Base-by-base conservation (phyloP, 2,888 invertebrate genomes). In the Calameuta pallipes region DNA sequence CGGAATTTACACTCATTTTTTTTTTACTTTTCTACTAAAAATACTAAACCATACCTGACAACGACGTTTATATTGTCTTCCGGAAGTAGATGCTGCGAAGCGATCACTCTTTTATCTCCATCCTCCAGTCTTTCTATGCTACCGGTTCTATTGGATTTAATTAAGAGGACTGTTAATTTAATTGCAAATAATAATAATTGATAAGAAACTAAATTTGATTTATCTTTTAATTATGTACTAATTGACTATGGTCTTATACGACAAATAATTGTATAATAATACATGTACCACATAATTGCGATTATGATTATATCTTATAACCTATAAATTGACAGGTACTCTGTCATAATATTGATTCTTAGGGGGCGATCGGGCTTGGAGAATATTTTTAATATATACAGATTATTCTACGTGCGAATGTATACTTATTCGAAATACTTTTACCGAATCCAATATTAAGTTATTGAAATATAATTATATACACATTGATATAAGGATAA, bases 41-140 rank as follows among this genome's bases (percentile, higher is more conserved):
- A 1, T 3, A 15, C 35, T 31, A 30, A 75, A 31, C 90, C 90
- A 91, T 91, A 96, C 96, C 97, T 94, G 82, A 98, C 95, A 41
- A 97, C 97, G 13, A 98, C 98, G 90, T 97, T 97, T 87, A 97
- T 97, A 88, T 97, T 97, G 90, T 97, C 97, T 87, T 96, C 96
- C 36, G 94, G 94, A 79, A 89, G 85, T 56, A 93, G 92, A 84
- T 93, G 93, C 84, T 91, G 92, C 75, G 92, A 92, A 4, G 92
- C 92, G 75, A 92, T 92, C 82, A 92, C 92, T 83, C 92, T 90
- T 83, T 90, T 91, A 82, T 92, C 92, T 77, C 91, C 92, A 75
- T 92, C 92, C 80, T 92, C 90, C 74, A 93, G 85, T 74, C 92
- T 89, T 82, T 93, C 93, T 80, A 93, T 91, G 84, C 93, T 93